Percentiles rank a stretch among this genome's conserved stretches.
Evolutionary conservation across 1,140 invertebrate genomes (phyloP).

Genomic region (Plectus sambesii): DNA sequence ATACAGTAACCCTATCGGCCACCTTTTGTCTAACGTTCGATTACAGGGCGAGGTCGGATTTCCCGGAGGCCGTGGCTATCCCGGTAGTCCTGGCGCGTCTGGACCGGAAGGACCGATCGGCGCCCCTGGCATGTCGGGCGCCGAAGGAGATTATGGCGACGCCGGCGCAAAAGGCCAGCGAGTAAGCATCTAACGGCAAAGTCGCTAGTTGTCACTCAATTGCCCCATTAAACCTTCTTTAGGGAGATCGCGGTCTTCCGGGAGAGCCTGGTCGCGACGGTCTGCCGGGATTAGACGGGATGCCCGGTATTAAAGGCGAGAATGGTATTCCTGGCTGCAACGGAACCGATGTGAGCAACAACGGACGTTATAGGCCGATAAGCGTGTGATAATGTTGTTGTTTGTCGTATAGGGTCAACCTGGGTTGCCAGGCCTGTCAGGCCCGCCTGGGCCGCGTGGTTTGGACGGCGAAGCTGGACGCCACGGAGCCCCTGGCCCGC

Average conservation of each 20-base stretch:
- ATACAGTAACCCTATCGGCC: no score
- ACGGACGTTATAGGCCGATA: no score
- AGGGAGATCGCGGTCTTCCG: constrained; percentile 34
- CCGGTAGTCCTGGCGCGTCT: constrained; percentile 37
- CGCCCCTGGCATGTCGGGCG: constrained; percentile 32
- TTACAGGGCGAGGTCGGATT: constrained; percentile 37
- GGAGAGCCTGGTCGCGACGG: constrained; percentile 31
- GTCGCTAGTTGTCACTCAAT: constrained; percentile 17
- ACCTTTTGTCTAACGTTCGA: constrained; percentile 5
- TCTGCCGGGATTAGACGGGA: constrained; percentile 36
- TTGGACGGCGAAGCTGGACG: constrained; percentile 25
- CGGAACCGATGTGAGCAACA: constrained; percentile 44
- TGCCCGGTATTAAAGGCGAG: constrained; percentile 41
- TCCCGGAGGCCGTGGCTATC: constrained; percentile 32
- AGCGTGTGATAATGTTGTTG: no score
- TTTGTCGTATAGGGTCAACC: no score
- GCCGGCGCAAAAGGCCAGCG: constrained; percentile 33
- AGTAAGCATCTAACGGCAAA: constrained; percentile 24
- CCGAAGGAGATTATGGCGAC: constrained; percentile 40
- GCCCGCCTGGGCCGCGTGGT: constrained; percentile 23
- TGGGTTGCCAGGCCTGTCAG: constrained; percentile 34
- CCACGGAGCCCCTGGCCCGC: constrained; percentile 29
- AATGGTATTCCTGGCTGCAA: constrained; percentile 43
- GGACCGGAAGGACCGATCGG: constrained; percentile 39
- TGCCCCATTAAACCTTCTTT: constrained; percentile 5